These are phyloP conservation scores for Protosalanx chinensis DNA, from an alignment of 2,797 vertebrate species.

Conservation along the genomic window DNA sequence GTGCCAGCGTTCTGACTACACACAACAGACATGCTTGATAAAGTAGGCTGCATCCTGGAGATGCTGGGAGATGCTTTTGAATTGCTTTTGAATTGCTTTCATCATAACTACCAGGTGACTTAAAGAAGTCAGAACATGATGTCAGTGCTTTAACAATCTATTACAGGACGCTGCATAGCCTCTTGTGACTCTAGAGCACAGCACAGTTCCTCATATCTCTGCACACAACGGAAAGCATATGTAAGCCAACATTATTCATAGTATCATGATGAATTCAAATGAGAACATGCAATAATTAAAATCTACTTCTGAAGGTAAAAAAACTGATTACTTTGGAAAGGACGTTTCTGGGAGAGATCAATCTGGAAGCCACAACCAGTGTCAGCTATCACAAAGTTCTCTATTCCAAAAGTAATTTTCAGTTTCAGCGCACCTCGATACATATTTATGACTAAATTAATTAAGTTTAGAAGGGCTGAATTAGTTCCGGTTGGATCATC, in stretches of 20 bases:
- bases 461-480: conserved; percentile 35
- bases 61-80: neutral
- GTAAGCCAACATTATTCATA: neutral
- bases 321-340: conserved; percentile 32
- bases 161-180: neutral
- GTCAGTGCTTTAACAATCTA: neutral
- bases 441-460: conserved; percentile 58
- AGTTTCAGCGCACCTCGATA: conserved; percentile 39
- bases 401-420: conserved; percentile 56
- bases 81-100: neutral
- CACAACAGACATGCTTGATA: neutral
- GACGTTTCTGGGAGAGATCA: conserved; percentile 32
- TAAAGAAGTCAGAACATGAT: neutral
- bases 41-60: neutral
- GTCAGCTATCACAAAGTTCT: conserved; percentile 40
- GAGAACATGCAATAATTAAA: neutral
- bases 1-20: neutral
- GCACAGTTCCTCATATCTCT: neutral
- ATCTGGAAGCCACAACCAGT: conserved; percentile 24
- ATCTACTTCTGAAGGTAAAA: conserved; percentile 23
- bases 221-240: neutral
- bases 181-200: neutral
- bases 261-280: neutral
- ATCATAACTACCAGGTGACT: neutral
- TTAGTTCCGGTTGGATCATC: conserved; percentile 28